Evolutionary conservation across 1,140 invertebrate genomes (phyloP).

Genomic region (Thaumatotibia leucotreta): DNA sequence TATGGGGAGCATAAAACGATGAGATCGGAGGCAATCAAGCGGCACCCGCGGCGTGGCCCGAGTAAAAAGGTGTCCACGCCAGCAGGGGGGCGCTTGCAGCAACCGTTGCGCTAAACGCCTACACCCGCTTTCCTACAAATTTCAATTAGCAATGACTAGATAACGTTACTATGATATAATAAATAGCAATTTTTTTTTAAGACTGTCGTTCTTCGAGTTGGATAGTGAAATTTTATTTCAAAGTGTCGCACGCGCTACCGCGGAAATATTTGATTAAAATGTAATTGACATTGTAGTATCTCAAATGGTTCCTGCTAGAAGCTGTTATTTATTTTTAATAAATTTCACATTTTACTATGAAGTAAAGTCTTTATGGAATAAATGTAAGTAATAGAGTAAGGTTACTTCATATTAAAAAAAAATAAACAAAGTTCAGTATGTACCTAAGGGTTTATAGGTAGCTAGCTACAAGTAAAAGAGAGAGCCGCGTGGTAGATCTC

Average conservation of each 20-base stretch:
- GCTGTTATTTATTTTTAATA: too few species aligned
- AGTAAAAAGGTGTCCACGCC: slow-evolving; percentile 68
- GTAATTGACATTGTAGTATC: neutral
- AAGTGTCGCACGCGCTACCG: neutral
- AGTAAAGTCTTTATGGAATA: too few species aligned
- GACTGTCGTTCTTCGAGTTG: neutral
- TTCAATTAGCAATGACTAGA: slow-evolving; percentile 70
- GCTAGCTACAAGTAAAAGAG: too few species aligned
- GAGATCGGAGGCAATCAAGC: slow-evolving; percentile 72
- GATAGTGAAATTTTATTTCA: neutral
- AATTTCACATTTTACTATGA: too few species aligned
- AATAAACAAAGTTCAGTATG: too few species aligned
- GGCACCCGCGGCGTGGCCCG: slow-evolving; percentile 63
- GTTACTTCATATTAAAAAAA: too few species aligned
- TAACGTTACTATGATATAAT: slow-evolving; percentile 43
- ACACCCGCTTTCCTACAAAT: slow-evolving; percentile 56
- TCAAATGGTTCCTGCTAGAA: neutral
- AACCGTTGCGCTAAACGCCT: slow-evolving; percentile 59
- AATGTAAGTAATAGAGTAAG: too few species aligned
- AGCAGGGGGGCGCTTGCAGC: slow-evolving; percentile 50
- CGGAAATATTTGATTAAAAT: neutral
- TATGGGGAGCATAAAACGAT: slow-evolving; percentile 73
- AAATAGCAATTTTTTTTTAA: slow-evolving; percentile 22
- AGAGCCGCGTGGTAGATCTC: slow-evolving; percentile 40
- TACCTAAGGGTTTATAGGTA: too few species aligned